phyloP scores from a whole-genome alignment of 2,888 invertebrate genomes.

The Eupelmus urozonus region DNA sequence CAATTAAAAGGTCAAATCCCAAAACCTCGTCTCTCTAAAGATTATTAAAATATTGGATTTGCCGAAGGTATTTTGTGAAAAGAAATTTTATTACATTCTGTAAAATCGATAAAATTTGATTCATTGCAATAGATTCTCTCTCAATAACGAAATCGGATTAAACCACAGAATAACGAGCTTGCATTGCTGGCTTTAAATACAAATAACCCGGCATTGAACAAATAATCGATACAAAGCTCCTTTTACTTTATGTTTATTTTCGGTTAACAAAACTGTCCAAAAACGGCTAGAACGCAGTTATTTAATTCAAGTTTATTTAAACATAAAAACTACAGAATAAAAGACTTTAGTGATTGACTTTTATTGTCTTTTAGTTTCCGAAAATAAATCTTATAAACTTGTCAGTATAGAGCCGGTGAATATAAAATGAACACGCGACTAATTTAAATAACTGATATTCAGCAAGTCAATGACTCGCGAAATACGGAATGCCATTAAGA shows the following conservation, averaged over 20 bases:
- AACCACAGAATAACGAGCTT: constrained; percentile 15
- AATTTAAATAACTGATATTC: constrained; percentile 25
- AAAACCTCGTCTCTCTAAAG: background rate
- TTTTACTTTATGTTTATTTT: background rate
- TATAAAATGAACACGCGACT: no score
- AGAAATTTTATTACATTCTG: constrained; percentile 17
- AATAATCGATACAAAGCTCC: background rate
- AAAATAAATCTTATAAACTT: no score
- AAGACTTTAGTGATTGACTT: no score
- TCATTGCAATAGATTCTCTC: constrained; percentile 39
- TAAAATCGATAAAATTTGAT: constrained; percentile 48
- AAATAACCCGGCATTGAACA: constrained; percentile 18
- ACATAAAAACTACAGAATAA: no score
- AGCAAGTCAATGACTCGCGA: constrained; percentile 21
- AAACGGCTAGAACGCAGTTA: no score
- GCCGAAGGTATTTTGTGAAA: background rate
- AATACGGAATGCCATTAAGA: constrained; percentile 39
- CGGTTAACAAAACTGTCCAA: no score
- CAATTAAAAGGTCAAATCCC: constrained; percentile 37
- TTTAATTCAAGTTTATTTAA: no score
- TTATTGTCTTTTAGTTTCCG: no score
- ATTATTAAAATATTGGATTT: constrained; percentile 3
- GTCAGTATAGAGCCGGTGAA: no score
- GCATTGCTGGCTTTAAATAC: no score
- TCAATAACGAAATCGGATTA: constrained; percentile 39